A percentile compares a stretch with the other conserved stretches of the same genome.
Conservation (phyloP, 2,797 vertebrate genomes). For the Synanceia verrucosa region DNA sequence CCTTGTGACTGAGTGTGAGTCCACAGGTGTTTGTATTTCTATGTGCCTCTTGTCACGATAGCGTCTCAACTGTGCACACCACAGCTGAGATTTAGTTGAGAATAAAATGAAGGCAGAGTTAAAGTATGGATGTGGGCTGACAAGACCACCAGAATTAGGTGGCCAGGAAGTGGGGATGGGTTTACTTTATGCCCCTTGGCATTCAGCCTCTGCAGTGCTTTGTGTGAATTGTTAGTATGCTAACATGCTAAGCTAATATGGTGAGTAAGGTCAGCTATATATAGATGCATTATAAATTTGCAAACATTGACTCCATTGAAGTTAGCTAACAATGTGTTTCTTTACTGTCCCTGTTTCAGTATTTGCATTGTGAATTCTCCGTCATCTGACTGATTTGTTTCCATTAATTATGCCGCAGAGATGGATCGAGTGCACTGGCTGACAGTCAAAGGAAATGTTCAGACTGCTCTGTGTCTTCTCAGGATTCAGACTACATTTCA, state of each 20-base stretch:
- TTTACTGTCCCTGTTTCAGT: neutral
- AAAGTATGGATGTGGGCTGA: neutral
- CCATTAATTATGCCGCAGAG: constrained; percentile 25
- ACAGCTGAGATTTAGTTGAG: neutral
- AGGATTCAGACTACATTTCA: constrained; percentile 18
- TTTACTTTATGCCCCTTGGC: too few species aligned
- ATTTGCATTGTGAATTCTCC: constrained; percentile 2
- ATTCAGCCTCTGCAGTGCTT: neutral
- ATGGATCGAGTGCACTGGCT: neutral
- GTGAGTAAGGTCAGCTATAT: neutral
- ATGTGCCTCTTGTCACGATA: neutral
- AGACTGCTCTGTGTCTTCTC: constrained; percentile 1
- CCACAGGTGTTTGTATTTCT: neutral
- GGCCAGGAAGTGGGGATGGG: neutral
- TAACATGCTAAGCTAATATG: neutral
- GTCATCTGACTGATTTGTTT: constrained; percentile 17
- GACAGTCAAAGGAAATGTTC: constrained; percentile 15
- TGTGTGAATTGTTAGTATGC: neutral
- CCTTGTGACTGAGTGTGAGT: too few species aligned
- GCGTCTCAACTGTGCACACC: fast-evolving
- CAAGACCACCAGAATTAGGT: fast-evolving
- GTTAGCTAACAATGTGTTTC: neutral
- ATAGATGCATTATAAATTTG: neutral
- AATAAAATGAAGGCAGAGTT: neutral
- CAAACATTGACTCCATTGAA: neutral